Conservation (phyloP, 1,140 invertebrate species). For the Diabrotica virgifera region DNA sequence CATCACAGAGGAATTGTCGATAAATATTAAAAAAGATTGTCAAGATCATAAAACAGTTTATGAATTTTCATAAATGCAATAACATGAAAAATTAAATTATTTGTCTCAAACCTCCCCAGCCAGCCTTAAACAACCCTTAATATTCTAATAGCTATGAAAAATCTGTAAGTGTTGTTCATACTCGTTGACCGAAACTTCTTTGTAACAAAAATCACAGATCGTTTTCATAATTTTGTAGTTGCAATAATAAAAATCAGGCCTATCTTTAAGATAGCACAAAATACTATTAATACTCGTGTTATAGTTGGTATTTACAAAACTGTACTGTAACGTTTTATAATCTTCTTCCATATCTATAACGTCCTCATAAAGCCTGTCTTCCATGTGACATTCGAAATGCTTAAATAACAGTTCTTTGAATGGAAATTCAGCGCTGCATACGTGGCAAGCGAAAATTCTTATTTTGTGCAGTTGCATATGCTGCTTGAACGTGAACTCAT, state of each 20-base stretch:
- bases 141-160: slow-evolving; percentile 15
- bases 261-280: slow-evolving; percentile 23
- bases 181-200: slow-evolving; percentile 20
- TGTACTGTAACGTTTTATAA: slow-evolving; percentile 17
- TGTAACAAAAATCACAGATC: slow-evolving; percentile 26
- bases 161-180: slow-evolving; percentile 27
- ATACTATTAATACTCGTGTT: slow-evolving; percentile 27
- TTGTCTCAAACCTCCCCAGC: too few relatives aligned
- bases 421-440: slow-evolving; percentile 27
- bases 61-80: too few relatives aligned
- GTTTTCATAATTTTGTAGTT: slow-evolving; percentile 15
- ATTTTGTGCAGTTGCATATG: slow-evolving; percentile 26
- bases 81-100: too few relatives aligned
- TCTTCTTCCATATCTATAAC: slow-evolving; percentile 33
- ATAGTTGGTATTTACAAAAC: slow-evolving; percentile 19
- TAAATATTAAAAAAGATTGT: too few relatives aligned
- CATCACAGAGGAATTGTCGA: too few relatives aligned
- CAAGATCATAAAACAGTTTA: too few relatives aligned
- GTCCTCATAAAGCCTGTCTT: slow-evolving; percentile 26
- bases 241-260: slow-evolving; percentile 15
- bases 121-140: too few relatives aligned
- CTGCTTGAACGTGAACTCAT: slow-evolving; percentile 25
- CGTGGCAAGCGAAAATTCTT: slow-evolving; percentile 29
- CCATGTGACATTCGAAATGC: slow-evolving; percentile 28
- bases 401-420: slow-evolving; percentile 21